Conservation (phyloP, 2,113 vertebrate species). For the Dipodomys ordii region DNA sequence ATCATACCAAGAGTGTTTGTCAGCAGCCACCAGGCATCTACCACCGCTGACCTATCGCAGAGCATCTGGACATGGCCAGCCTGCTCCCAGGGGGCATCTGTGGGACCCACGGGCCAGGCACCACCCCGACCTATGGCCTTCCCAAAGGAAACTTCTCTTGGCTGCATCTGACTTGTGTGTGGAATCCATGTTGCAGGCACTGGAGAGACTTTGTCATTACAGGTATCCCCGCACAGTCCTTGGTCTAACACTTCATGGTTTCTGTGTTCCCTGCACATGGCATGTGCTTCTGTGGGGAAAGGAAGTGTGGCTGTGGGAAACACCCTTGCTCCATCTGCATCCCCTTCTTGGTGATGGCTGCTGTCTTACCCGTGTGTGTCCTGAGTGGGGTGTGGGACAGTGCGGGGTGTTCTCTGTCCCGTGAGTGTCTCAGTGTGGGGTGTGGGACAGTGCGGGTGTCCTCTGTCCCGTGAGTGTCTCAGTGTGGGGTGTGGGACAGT, state of each 20-base stretch:
- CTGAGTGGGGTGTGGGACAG: no score
- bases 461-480: no score
- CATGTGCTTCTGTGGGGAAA: not conserved
- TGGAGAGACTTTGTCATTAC: not conserved
- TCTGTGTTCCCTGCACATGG: not conserved
- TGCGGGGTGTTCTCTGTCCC: no score
- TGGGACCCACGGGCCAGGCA: not conserved
- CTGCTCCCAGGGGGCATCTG: not conserved
- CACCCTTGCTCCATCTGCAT: accelerated
- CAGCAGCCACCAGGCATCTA: accelerated
- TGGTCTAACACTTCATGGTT: accelerated
- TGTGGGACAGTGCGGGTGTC: no score
- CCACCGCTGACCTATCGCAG: not conserved
- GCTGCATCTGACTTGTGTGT: accelerated
- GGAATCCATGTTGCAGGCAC: not conserved
- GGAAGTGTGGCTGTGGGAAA: not conserved
- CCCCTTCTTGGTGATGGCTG: no score
- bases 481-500: no score
- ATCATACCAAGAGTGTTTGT: not conserved
- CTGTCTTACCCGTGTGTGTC: no score
- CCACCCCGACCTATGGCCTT: accelerated
- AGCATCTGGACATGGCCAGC: accelerated
- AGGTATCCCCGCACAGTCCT: accelerated
- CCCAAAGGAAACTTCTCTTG: not conserved
- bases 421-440: no score